Percentiles rank a stretch among this genome's conserved stretches.
Conservation (phyloP, 2,888 invertebrate species). For the Tachina grossa region DNA sequence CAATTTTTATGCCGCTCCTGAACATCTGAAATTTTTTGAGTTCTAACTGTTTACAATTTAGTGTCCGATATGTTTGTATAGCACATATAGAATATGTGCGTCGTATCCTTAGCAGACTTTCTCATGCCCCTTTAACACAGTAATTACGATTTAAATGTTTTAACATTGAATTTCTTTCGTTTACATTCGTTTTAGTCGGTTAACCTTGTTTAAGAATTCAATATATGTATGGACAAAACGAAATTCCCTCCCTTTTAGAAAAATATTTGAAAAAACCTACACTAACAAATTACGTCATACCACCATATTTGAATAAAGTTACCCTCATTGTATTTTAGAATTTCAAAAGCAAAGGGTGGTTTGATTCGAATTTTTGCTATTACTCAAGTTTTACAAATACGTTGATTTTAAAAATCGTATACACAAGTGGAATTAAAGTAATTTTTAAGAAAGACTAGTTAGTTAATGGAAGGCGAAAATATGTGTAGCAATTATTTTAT, state of each 20-base stretch:
- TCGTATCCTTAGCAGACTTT: slow-evolving; percentile 11
- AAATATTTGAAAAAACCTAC: slow-evolving; percentile 39
- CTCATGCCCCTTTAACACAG: slow-evolving; percentile 25
- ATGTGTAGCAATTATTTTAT: too few relatives aligned
- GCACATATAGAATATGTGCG: not conserved
- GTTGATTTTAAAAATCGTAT: too few relatives aligned
- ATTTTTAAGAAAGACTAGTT: too few relatives aligned
- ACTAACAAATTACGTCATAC: slow-evolving; percentile 34
- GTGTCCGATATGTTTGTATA: not conserved
- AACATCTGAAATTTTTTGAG: too few relatives aligned
- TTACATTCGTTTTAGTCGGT: slow-evolving; percentile 13
- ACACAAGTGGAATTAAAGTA: too few relatives aligned
- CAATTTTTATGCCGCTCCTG: too few relatives aligned
- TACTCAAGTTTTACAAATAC: too few relatives aligned
- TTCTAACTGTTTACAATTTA: too few relatives aligned
- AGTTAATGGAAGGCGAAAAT: too few relatives aligned
- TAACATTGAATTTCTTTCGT: slow-evolving; percentile 49
- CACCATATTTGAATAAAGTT: not conserved
- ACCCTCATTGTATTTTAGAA: slow-evolving; percentile 1
- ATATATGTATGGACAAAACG: not conserved
- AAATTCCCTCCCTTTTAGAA: slow-evolving; percentile 3
- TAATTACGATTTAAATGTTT: slow-evolving; percentile 57
- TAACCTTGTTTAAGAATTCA: slow-evolving; percentile 37
- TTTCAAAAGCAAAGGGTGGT: too few relatives aligned
- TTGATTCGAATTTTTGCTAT: too few relatives aligned